Evolutionary conservation across 2,888 invertebrate genomes (phyloP), one percentile per base, ranked within the genome.

Genomic region (Keiferia lycopersicella): DNA sequence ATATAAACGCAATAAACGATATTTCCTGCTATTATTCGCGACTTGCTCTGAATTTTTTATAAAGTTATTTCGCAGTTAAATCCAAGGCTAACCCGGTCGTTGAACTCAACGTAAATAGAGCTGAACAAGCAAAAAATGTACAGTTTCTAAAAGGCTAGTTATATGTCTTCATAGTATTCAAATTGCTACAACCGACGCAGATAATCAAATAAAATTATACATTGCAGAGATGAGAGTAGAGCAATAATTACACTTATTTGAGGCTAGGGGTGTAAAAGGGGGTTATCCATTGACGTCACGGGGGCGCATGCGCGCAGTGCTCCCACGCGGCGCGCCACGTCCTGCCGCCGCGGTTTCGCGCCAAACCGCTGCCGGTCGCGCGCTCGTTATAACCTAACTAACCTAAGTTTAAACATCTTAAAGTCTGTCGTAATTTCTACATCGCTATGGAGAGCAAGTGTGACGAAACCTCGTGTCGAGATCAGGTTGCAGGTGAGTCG

Each of bases 301-400:
- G 71, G 77, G 74, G 79, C 91, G 88, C 89, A 87, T 85, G 88
- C 88, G 89, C 84, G 78, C 60, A 67, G 65, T 61, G 71, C 79
- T 73, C 82, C 83, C 83, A 82, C 86, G 84, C 83, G 78, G 69
- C 73, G 67, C 38, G 68, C 69, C 73, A 74, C 76, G 77, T 70
- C 75, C 71, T 68, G 69, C 64, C 65, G 67, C 70, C 67, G 74
- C 66, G 75, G 77, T 87, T 91, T 89, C 88, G 89, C 91, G 90
- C 91, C 89, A 90, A 90, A 87, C 81, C 83, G 76, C 73, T 73
- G 71, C 73, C 74, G 80, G 82, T 75, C 86, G 86, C 81, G 81
- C 83, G 78, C 79, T 83, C 73, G 79, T 79, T 76, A 79, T 84
- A 88, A 87, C 86, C 86, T 82, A 74, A 83, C 79, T 78, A 71